Base-by-base conservation (phyloP, 2,113 vertebrate genomes). In the Turnix velox region DNA sequence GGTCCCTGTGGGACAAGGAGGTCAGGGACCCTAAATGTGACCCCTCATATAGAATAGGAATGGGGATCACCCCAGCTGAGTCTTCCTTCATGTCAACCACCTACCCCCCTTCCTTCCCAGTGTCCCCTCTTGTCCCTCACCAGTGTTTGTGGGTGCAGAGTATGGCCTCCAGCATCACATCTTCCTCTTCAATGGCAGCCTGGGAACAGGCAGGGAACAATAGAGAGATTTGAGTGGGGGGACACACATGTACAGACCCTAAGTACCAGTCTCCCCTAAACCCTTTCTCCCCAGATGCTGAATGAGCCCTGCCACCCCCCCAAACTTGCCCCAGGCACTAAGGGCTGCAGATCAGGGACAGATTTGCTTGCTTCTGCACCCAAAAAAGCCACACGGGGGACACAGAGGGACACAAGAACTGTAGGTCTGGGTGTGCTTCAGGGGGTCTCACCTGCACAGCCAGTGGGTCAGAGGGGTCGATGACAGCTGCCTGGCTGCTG, bases 111-210 rank as follows among this genome's bases (percentile, higher is more conserved):
- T 27, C 7, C 7, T 14, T 14, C 4, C 23, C 33, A 27, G 6
- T 3, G 14, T 18, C 19, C 18, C 8, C 7, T 15, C 19, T 28
- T 48, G 78, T 12, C 65, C 35, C 98, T 98, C 97, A 99, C 99
- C 99, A 99, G 95, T 99, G 99, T 94, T 99, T 99, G 97, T 99
- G 99, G 63, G 99, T 99, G 49, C 99, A 99, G 43, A 99, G 98
- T 92, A 99, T 99, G 73, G 99, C 99, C 81, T 99, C 98, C 80
- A 99, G 96, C 14, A 95, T 97, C 71, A 98, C 99, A 11, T 98
- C 98, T 62, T 99, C 99, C 84, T 98, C 97, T 87, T 99, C 97
- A 8, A 99, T 97, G 67, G 96, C 98, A 77, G 98, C 97, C 99
- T 99, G 87, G 42, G 73, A 90, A 23, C 10, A 30, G 28, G 14